Conservation (phyloP, 2,797 vertebrate genomes). For the Typhlichthys subterraneus region DNA sequence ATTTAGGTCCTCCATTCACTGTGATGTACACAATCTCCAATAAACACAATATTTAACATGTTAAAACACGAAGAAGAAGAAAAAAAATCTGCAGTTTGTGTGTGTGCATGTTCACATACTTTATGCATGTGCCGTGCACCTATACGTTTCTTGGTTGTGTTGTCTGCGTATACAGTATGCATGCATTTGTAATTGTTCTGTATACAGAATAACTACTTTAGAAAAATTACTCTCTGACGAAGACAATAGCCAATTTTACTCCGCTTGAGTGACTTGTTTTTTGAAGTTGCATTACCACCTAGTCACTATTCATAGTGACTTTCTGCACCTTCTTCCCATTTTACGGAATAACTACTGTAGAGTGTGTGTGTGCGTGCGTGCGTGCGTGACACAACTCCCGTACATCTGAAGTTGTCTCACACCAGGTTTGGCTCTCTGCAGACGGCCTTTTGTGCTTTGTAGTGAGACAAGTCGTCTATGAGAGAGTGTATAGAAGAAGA, state of each 20-base stretch:
- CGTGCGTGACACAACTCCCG: conserved; percentile 14
- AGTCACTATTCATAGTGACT: no score
- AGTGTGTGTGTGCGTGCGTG: conserved; percentile 7
- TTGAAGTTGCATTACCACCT: no score
- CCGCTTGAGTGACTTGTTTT: no score
- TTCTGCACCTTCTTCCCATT: no score
- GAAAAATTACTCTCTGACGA: background rate
- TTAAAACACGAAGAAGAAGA: conserved; percentile 6
- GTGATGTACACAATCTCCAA: conserved; percentile 22
- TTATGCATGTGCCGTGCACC: background rate
- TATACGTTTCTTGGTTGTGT: background rate
- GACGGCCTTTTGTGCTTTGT: background rate
- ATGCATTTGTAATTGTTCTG: no score
- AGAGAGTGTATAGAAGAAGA: no score
- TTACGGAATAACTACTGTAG: background rate
- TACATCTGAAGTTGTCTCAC: no score
- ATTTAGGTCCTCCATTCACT: conserved; percentile 30
- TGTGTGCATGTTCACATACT: background rate
- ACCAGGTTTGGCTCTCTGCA: background rate
- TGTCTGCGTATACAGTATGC: background rate
- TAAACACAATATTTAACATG: conserved; percentile 23
- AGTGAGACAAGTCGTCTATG: no score
- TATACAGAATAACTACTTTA: no score
- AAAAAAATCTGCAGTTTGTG: background rate
- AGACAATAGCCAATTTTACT: no score